phyloP scores from a whole-genome alignment of 2,797 vertebrate genomes.

The Xyrichtys novacula region DNA sequence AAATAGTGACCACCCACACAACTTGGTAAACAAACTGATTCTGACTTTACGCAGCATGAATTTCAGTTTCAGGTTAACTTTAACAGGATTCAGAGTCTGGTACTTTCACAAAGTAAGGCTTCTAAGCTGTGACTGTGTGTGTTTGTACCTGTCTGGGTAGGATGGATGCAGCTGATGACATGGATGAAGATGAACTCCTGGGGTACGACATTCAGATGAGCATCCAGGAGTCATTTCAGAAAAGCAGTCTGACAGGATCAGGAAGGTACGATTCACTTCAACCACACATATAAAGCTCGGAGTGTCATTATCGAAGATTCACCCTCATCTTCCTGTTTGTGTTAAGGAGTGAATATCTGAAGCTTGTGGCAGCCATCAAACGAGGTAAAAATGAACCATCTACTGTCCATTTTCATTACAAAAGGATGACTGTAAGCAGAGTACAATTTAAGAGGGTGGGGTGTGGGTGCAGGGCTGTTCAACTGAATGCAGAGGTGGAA shows the following conservation, averaged over 20 bases:
- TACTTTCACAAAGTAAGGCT: not conserved
- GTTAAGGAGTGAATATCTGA: slow-evolving; percentile 77
- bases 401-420: no score
- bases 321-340: slow-evolving; percentile 33
- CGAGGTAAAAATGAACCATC: slow-evolving; percentile 81
- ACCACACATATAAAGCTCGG: not conserved
- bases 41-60: not conserved
- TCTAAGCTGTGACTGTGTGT: not conserved
- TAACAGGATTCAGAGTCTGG: not conserved
- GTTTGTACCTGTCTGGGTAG: not conserved
- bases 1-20: no score
- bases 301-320: not conserved
- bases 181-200: slow-evolving; percentile 85
- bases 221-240: slow-evolving; percentile 85
- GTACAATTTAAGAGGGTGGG: no score
- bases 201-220: slow-evolving; percentile 83
- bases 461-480: no score
- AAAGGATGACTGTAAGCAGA: no score
- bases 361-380: slow-evolving; percentile 83
- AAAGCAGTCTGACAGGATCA: slow-evolving; percentile 39
- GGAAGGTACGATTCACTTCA: slow-evolving; percentile 86
- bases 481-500: no score
- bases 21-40: no score
- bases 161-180: slow-evolving; percentile 81
- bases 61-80: not conserved